phyloP scores from a whole-genome alignment of 2,113 vertebrate species.

The Porphyrio hochstetteri region DNA sequence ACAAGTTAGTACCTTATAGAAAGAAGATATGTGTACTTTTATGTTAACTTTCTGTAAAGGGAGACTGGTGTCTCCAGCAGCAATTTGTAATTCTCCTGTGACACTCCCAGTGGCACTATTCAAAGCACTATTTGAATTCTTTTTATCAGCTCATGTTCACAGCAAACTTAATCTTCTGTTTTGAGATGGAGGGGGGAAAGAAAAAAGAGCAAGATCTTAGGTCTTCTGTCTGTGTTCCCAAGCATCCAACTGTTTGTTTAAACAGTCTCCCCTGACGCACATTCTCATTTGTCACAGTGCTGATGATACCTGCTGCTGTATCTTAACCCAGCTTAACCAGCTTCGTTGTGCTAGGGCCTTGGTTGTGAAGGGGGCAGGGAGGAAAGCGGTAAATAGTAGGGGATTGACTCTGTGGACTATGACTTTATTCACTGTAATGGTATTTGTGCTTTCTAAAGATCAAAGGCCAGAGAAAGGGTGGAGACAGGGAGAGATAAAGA shows the following conservation, averaged over 20 bases:
- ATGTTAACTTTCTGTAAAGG: constrained; percentile 76
- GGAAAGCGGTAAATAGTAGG: constrained; percentile 15
- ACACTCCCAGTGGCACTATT: constrained; percentile 76
- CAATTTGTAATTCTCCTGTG: constrained; percentile 82
- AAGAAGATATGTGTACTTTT: constrained; percentile 83
- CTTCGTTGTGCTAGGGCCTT: not conserved
- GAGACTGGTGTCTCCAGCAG: constrained; percentile 80
- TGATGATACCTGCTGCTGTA: constrained; percentile 68
- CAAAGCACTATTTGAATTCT: constrained; percentile 78
- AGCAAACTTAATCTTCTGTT: constrained; percentile 83
- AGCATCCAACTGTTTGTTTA: constrained; percentile 78
- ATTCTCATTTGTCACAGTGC: constrained; percentile 73
- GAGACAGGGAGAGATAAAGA: constrained; percentile 22
- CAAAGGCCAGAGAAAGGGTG: constrained; percentile 40
- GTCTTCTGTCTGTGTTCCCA: constrained; percentile 67
- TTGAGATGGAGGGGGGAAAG: constrained; percentile 19
- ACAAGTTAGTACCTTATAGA: constrained; percentile 85
- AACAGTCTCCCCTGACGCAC: constrained; percentile 70
- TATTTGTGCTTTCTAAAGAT: constrained; percentile 62
- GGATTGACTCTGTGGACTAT: constrained; percentile 53
- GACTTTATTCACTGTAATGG: constrained; percentile 57
- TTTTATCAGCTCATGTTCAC: constrained; percentile 82
- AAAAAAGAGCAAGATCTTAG: constrained; percentile 62
- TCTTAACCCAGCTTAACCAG: not conserved
- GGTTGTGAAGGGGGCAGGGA: not conserved